phyloP scores from a whole-genome alignment of 2,113 vertebrate genomes.

The Dendropsophus ebraccatus region DNA sequence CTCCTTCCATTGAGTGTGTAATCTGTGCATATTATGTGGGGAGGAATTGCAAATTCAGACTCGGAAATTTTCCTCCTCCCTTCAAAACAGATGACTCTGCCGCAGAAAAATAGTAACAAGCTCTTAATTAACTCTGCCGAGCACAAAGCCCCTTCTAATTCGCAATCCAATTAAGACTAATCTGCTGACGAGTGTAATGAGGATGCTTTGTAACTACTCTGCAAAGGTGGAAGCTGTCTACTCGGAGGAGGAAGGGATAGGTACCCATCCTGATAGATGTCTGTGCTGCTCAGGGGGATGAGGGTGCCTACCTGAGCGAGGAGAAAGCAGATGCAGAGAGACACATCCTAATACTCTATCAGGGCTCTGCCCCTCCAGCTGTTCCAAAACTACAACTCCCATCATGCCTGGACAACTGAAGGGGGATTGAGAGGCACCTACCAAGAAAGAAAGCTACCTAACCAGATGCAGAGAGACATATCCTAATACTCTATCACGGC shows the following conservation, averaged over 20 bases:
- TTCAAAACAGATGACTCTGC: slow-evolving; percentile 50
- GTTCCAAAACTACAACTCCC: no score
- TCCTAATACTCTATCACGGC: no score
- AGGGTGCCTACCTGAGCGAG: neutral
- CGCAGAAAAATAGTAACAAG: slow-evolving; percentile 58
- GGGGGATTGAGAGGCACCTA: no score
- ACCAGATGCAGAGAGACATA: no score
- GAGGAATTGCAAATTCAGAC: slow-evolving; percentile 49
- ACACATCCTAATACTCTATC: no score
- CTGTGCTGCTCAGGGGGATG: neutral
- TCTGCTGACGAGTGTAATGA: slow-evolving; percentile 56
- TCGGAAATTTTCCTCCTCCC: slow-evolving; percentile 44
- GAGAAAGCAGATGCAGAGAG: no score
- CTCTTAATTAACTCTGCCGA: slow-evolving; percentile 60
- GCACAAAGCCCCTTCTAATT: slow-evolving; percentile 60
- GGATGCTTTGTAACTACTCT: slow-evolving; percentile 37
- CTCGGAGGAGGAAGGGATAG: neutral
- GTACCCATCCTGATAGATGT: neutral
- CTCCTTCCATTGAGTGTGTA: slow-evolving; percentile 38
- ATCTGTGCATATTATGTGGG: slow-evolving; percentile 47
- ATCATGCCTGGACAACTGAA: no score
- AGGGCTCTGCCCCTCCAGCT: no score
- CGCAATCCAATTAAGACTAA: slow-evolving; percentile 60
- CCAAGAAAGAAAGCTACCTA: no score
- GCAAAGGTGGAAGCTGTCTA: slow-evolving; percentile 37